A percentile compares a stretch with the other conserved stretches of the same genome.
These are phyloP conservation scores for Oreochromis niloticus DNA, from an alignment of 2,113 vertebrate species.

Conservation along the genomic window DNA sequence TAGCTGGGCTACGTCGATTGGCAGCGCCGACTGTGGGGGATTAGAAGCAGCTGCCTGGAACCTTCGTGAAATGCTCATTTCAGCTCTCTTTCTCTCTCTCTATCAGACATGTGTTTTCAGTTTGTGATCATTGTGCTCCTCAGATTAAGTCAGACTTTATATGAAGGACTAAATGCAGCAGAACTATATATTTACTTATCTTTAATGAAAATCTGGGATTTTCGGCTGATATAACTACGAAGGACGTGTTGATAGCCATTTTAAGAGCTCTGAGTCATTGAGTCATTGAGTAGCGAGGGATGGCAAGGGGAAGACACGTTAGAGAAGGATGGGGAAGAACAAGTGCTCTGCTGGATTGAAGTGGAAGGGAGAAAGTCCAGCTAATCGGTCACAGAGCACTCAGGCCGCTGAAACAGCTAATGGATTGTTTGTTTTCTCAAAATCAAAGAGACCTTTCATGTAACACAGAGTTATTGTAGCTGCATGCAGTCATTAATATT, in stretches of 20 bases:
- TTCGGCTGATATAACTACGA: not conserved
- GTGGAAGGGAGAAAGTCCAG: not conserved
- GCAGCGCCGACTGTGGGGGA: conserved; percentile 21
- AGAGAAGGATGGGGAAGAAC: not conserved
- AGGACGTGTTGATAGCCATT: not conserved
- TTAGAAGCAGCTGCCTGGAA: conserved; percentile 35
- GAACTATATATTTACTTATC: conserved; percentile 5
- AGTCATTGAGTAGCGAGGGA: not conserved
- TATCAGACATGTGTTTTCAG: not conserved
- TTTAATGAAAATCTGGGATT: conserved; percentile 41
- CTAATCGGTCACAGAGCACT: conserved; percentile 3
- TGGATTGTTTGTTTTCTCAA: conserved; percentile 41
- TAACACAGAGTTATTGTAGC: conserved; percentile 11
- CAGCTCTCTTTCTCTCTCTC: not conserved
- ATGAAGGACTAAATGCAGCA: not conserved
- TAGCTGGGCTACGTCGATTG: not conserved
- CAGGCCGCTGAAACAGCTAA: conserved; percentile 1
- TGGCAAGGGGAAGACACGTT: not conserved
- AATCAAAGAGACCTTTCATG: conserved; percentile 38
- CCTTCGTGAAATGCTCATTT: not conserved
- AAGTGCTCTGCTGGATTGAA: conserved; percentile 1
- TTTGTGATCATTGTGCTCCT: not conserved
- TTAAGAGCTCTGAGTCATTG: not conserved
- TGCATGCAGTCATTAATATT: not conserved
- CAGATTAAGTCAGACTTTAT: not conserved